phyloP scores from a whole-genome alignment of 2,888 invertebrate species.

The Polydrusus pterygomalis region DNA sequence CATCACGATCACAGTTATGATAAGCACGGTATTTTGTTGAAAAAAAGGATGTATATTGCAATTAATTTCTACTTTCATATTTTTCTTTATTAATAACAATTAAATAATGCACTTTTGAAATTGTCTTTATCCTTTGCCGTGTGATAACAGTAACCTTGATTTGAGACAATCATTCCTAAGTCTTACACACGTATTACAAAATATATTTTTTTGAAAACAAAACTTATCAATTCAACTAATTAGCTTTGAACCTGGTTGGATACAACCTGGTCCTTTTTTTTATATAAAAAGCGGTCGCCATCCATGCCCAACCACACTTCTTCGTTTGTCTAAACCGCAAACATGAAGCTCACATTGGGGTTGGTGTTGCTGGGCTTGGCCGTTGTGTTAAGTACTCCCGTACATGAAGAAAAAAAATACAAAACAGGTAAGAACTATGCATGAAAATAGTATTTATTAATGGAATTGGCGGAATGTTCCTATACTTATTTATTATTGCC shows the following conservation, averaged over 20 bases:
- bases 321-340: constrained; percentile 14
- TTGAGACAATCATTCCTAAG: background rate
- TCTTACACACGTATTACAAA: constrained; percentile 15
- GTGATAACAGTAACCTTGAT: constrained; percentile 12
- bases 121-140: background rate
- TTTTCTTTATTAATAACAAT: no score
- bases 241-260: constrained; percentile 10
- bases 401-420: constrained; percentile 28
- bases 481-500: no score
- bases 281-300: constrained; percentile 25
- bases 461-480: no score
- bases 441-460: background rate
- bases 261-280: constrained; percentile 31
- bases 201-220: constrained; percentile 14
- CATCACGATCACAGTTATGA: no score
- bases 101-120: no score
- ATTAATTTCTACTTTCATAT: no score
- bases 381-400: constrained; percentile 38
- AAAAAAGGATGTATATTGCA: no score
- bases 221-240: constrained; percentile 31
- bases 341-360: constrained; percentile 41
- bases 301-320: background rate
- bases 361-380: constrained; percentile 42
- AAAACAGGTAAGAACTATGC: constrained; percentile 43
- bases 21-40: no score